Conservation (phyloP, 2,888 invertebrate genomes). For the Lagria hirta region DNA sequence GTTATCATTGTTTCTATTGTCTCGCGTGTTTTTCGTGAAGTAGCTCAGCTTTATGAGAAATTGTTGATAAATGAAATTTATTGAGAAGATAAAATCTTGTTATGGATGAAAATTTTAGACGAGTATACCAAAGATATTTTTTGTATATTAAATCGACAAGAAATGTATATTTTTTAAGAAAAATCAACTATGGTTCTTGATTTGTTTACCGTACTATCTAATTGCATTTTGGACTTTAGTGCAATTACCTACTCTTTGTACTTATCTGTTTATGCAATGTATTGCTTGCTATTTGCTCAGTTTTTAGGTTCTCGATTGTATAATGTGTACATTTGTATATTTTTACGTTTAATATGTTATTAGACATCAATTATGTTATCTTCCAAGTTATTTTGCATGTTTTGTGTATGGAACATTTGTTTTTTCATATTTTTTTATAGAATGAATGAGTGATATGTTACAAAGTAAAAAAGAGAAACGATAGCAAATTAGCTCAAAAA, state of each 20-base stretch:
- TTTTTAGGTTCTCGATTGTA: conserved; percentile 31
- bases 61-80: conserved; percentile 37
- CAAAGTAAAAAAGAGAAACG: conserved; percentile 24
- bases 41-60: conserved; percentile 37
- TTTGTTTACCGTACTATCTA: conserved; percentile 27
- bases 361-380: conserved; percentile 29
- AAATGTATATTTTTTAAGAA: conserved; percentile 49
- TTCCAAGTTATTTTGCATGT: conserved; percentile 29
- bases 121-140: conserved; percentile 55
- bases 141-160: conserved; percentile 49
- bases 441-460: conserved; percentile 32
- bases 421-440: conserved; percentile 27
- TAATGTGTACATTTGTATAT: conserved; percentile 40
- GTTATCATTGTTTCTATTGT: conserved; percentile 13
- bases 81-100: conserved; percentile 42
- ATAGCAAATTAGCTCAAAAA: conserved; percentile 50
- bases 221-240: conserved; percentile 22
- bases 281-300: conserved; percentile 38
- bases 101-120: conserved; percentile 44
- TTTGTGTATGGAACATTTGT: conserved; percentile 30
- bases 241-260: conserved; percentile 35
- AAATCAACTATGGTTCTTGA: conserved; percentile 38
- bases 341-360: conserved; percentile 38
- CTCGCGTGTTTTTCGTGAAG: conserved; percentile 13
- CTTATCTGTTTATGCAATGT: conserved; percentile 35